Evolutionary conservation across 2,888 invertebrate genomes (phyloP).

Genomic region (Minunthozetes semirufus): DNA sequence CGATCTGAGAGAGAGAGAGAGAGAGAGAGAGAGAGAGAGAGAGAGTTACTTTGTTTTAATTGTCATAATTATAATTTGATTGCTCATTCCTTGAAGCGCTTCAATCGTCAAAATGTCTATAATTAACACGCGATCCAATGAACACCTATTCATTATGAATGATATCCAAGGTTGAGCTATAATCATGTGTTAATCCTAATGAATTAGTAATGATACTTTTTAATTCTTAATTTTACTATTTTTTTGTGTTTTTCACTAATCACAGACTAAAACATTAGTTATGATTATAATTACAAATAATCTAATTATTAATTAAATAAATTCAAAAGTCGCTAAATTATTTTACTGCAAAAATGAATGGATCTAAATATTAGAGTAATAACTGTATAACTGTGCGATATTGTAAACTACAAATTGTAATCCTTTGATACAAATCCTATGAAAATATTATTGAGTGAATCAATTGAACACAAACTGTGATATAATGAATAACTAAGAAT

Average conservation of each 20-base stretch:
- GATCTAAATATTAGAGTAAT: no score
- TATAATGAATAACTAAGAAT: not conserved
- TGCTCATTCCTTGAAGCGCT: not conserved
- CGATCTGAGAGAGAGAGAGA: no score
- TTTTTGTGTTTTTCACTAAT: not conserved
- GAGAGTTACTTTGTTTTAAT: not conserved
- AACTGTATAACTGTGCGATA: not conserved
- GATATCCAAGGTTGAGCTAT: not conserved
- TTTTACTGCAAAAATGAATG: not conserved
- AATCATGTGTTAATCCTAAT: conserved; percentile 1
- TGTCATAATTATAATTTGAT: not conserved
- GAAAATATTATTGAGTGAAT: no score
- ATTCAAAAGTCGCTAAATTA: not conserved
- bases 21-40: no score
- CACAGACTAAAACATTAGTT: not conserved
- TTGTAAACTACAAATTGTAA: no score
- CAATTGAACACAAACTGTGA: no score
- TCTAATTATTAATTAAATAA: not conserved
- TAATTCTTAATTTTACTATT: not conserved
- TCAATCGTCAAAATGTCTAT: not conserved
- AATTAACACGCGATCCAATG: conserved; percentile 12
- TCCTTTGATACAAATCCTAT: no score
- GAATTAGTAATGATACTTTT: not conserved
- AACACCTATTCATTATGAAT: not conserved
- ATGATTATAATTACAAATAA: not conserved